Evolutionary conservation across 2,113 vertebrate genomes (phyloP).

Genomic region (Nerophis lumbriciformis): DNA sequence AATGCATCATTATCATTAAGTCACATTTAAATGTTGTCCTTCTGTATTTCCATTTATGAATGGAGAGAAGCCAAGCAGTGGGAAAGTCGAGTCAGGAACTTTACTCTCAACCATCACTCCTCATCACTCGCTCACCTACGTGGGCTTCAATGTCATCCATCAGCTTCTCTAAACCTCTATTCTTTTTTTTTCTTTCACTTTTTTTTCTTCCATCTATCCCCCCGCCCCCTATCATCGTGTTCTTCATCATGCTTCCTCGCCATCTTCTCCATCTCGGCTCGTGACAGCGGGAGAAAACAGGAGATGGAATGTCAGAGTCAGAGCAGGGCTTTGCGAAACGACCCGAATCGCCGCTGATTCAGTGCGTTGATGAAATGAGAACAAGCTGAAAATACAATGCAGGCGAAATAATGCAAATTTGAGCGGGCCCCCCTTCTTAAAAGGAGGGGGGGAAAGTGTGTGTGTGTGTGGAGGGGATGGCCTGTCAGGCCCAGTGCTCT

Average conservation of each 20-base stretch:
- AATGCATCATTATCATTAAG: no score
- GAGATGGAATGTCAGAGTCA: slow-evolving; percentile 62
- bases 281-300: slow-evolving; percentile 56
- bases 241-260: slow-evolving; percentile 38
- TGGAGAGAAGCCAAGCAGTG: slow-evolving; percentile 50
- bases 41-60: slow-evolving; percentile 1
- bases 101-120: slow-evolving; percentile 75
- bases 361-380: slow-evolving; percentile 63
- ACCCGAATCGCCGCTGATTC: slow-evolving; percentile 67
- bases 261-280: slow-evolving; percentile 38
- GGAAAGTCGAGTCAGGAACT: slow-evolving; percentile 71
- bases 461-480: slow-evolving; percentile 35
- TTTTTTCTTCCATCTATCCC: background rate
- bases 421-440: slow-evolving; percentile 36
- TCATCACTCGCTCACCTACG: slow-evolving; percentile 73
- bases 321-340: slow-evolving; percentile 50
- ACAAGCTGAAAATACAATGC: slow-evolving; percentile 65
- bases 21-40: no score
- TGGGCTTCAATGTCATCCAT: slow-evolving; percentile 65
- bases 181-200: slow-evolving; percentile 16
- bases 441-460: slow-evolving; percentile 1
- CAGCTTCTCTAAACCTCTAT: slow-evolving; percentile 27
- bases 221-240: slow-evolving; percentile 23
- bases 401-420: slow-evolving; percentile 72
- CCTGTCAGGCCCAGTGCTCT: slow-evolving; percentile 72